Evolutionary conservation across 2,888 invertebrate species (phyloP).

Genomic region (Eueremaeus valkanovi): DNA sequence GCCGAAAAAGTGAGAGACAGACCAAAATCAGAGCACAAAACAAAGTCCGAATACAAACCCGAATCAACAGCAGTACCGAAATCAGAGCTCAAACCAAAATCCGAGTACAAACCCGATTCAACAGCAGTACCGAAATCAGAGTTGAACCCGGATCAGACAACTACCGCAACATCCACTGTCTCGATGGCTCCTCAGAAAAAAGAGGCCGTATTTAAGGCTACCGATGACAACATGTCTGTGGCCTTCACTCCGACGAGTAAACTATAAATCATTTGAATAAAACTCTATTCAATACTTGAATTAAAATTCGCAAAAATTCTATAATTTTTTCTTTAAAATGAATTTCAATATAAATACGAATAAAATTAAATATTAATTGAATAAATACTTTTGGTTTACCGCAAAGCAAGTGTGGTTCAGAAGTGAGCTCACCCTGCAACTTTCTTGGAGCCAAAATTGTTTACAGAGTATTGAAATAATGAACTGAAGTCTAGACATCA

Average conservation of each 20-base stretch:
- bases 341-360: no score
- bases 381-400: no score
- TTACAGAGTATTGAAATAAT: no score
- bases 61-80: neutral
- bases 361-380: no score
- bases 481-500: no score
- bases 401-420: no score
- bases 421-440: no score
- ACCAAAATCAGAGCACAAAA: neutral
- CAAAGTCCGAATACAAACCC: neutral
- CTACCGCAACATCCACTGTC: neutral
- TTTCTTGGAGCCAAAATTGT: no score
- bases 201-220: neutral
- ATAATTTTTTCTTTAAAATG: no score
- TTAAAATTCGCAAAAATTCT: no score
- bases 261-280: neutral
- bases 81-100: neutral
- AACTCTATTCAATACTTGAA: no score
- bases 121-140: neutral
- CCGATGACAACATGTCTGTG: slow-evolving; percentile 18
- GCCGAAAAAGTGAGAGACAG: neutral
- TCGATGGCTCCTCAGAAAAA: neutral
- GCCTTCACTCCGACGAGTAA: neutral
- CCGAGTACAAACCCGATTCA: neutral
- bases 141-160: neutral